Evolutionary conservation across 2,113 vertebrate genomes (phyloP).

Genomic region (Turnix velox): DNA sequence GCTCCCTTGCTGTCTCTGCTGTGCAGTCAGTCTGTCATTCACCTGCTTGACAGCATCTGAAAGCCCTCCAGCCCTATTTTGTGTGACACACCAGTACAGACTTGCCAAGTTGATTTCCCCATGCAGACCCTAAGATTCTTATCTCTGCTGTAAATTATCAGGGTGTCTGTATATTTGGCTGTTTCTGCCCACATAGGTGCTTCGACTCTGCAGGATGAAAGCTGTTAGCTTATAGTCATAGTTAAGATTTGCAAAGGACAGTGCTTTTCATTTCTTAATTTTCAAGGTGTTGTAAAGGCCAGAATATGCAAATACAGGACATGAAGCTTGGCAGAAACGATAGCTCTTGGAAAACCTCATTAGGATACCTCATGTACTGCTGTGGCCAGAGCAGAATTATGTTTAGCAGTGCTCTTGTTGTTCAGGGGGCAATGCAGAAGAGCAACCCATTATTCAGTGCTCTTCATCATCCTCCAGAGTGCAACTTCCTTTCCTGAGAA

Average conservation of each 20-base stretch:
- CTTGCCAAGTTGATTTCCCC: neutral
- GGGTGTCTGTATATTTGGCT: neutral
- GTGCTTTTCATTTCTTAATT: neutral
- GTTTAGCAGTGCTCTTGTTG: neutral
- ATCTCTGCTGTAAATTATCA: neutral
- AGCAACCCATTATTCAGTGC: neutral
- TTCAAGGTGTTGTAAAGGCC: neutral
- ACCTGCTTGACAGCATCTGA: neutral
- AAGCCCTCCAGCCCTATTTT: neutral
- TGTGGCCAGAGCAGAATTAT: neutral
- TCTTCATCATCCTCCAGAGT: neutral
- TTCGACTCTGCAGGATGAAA: neutral
- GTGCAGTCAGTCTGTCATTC: neutral
- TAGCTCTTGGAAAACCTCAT: conserved; percentile 12
- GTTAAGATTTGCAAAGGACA: neutral
- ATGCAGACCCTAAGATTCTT: neutral
- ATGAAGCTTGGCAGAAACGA: neutral
- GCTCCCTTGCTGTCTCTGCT: neutral
- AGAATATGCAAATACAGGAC: neutral
- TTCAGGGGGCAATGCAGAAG: neutral
- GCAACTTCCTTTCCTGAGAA: neutral
- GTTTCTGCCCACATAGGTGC: neutral
- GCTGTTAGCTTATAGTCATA: neutral
- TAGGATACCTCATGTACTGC: neutral
- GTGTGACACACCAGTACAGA: neutral